phyloP scores from a whole-genome alignment of 2,113 vertebrate species.

The Echinops telfairi region DNA sequence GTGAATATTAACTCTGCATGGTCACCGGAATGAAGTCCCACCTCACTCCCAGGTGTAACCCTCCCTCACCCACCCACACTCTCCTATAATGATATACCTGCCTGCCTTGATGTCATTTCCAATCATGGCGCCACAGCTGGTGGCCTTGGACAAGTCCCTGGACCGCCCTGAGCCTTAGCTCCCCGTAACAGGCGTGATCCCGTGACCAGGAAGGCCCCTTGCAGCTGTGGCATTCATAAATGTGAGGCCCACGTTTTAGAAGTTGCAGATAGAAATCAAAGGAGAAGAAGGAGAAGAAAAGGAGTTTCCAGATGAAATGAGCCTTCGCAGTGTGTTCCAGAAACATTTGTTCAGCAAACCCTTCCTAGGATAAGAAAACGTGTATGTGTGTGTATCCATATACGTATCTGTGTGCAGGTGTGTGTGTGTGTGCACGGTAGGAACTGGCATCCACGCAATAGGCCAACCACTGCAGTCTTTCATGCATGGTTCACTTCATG shows the following conservation, averaged over 20 bases:
- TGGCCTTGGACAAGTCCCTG: neutral
- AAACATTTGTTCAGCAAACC: neutral
- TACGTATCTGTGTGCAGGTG: neutral
- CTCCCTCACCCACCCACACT: too few relatives aligned
- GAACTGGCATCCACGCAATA: neutral
- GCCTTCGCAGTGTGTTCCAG: neutral
- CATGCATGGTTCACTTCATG: neutral
- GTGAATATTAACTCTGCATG: neutral
- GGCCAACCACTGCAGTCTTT: neutral
- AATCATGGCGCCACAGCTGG: neutral
- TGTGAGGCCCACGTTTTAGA: neutral
- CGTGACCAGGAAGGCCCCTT: neutral
- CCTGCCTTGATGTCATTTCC: neutral
- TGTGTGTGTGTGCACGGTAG: too few relatives aligned
- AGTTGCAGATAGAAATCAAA: slow-evolving; percentile 33
- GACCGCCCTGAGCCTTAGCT: neutral
- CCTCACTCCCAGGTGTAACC: neutral
- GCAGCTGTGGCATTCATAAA: neutral
- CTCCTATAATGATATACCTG: too few relatives aligned
- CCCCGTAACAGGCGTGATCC: neutral
- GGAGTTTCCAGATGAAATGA: neutral
- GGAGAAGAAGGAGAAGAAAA: neutral
- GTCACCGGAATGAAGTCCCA: neutral
- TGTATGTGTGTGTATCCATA: neutral
- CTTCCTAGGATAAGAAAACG: neutral